Evolutionary conservation across 1,140 invertebrate genomes (phyloP).

Genomic region (Drosophila pectinifera): DNA sequence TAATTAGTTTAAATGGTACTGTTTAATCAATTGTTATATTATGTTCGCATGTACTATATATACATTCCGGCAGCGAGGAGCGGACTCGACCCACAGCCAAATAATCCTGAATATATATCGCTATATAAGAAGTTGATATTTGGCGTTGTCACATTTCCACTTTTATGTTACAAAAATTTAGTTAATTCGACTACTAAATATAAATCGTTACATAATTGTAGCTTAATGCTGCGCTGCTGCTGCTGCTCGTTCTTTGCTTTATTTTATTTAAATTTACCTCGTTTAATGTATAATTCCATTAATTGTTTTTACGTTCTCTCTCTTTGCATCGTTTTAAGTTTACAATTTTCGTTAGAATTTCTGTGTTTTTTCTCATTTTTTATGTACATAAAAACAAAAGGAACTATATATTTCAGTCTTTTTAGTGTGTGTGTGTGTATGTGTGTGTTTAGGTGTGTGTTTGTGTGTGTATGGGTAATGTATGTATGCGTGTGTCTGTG

Average conservation of each 20-base stretch:
- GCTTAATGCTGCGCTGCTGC: constrained; percentile 58
- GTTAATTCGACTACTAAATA: constrained; percentile 76
- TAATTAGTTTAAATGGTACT: constrained; percentile 59
- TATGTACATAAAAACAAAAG: constrained; percentile 85
- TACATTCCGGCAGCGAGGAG: constrained; percentile 62
- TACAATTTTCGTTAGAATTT: constrained; percentile 78
- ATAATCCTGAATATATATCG: constrained; percentile 58
- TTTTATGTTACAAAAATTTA: constrained; percentile 66
- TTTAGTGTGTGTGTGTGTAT: constrained; percentile 78
- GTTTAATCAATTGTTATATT: constrained; percentile 37
- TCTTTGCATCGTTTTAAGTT: constrained; percentile 55
- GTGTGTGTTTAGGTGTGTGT: constrained; percentile 31
- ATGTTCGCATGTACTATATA: constrained; percentile 54
- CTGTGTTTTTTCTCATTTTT: constrained; percentile 54
- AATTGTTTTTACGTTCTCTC: constrained; percentile 74
- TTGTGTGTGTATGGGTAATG: constrained; percentile 32
- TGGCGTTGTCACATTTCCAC: constrained; percentile 47
- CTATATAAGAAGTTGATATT: constrained; percentile 61
- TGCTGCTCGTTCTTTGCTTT: constrained; percentile 28
- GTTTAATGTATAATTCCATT: constrained; percentile 81
- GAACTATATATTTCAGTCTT: constrained; percentile 85
- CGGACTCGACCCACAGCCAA: constrained; percentile 45
- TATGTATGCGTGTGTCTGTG: constrained; percentile 35
- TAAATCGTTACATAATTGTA: constrained; percentile 52
- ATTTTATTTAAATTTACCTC: constrained; percentile 60